phyloP scores from a whole-genome alignment of 2,888 invertebrate species.

The Trachelus stipa region DNA sequence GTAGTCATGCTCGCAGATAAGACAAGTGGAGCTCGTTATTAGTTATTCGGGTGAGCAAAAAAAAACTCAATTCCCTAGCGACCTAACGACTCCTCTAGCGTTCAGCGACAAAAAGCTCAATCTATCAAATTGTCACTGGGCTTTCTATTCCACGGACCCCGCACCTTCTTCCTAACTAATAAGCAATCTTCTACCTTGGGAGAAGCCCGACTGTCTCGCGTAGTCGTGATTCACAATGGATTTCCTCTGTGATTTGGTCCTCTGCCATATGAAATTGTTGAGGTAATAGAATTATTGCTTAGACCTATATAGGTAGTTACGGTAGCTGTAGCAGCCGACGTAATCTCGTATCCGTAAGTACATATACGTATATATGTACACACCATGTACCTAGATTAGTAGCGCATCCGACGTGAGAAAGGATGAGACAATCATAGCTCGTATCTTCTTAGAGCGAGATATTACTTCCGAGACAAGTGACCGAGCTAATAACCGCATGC shows the following conservation, averaged over 20 bases:
- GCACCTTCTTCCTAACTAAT: slow-evolving; percentile 40
- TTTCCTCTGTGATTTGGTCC: neutral
- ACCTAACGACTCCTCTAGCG: slow-evolving; percentile 28
- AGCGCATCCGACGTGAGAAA: neutral
- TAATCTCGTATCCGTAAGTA: neutral
- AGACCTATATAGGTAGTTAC: neutral
- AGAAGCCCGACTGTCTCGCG: neutral
- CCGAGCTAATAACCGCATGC: slow-evolving; percentile 37
- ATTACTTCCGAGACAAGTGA: slow-evolving; percentile 30
- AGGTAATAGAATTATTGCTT: neutral
- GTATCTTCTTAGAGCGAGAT: neutral
- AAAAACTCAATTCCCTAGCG: slow-evolving; percentile 35
- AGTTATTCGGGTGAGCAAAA: slow-evolving; percentile 37
- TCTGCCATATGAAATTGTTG: neutral
- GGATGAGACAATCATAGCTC: neutral
- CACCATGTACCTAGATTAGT: neutral
- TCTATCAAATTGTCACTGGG: slow-evolving; percentile 63
- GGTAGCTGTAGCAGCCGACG: neutral
- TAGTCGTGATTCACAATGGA: neutral
- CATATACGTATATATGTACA: neutral
- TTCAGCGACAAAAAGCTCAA: slow-evolving; percentile 43
- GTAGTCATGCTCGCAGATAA: slow-evolving; percentile 27
- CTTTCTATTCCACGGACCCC: slow-evolving; percentile 47
- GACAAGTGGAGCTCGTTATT: slow-evolving; percentile 40
- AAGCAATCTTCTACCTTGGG: slow-evolving; percentile 44